A percentile compares a stretch with the other conserved stretches of the same genome.
These are phyloP conservation scores for Drosophila ficusphila DNA, from an alignment of 1,140 invertebrate species.

Conservation along the genomic window DNA sequence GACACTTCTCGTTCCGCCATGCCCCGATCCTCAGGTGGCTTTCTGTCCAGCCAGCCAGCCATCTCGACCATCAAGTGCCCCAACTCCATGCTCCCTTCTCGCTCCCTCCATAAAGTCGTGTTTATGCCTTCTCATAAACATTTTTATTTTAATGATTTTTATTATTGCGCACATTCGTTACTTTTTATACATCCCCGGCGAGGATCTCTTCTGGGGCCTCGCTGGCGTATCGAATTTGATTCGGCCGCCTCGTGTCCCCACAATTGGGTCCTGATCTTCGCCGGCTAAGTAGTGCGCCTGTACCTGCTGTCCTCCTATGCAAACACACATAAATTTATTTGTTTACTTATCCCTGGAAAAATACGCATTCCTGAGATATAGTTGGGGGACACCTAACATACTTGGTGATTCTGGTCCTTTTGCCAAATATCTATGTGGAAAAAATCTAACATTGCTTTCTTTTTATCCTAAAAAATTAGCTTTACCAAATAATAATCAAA, in stretches of 20 bases:
- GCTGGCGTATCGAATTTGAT: constrained; percentile 30
- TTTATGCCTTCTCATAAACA: constrained; percentile 83
- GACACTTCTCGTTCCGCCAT: constrained; percentile 37
- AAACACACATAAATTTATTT: constrained; percentile 35
- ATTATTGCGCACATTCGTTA: constrained; percentile 83
- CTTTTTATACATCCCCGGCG: constrained; percentile 70
- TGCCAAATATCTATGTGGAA: neutral
- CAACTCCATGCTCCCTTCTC: constrained; percentile 19
- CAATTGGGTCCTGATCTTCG: constrained; percentile 46
- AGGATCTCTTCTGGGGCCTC: constrained; percentile 45
- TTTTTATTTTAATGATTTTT: constrained; percentile 83
- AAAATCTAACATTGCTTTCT: neutral
- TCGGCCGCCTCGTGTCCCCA: constrained; percentile 38
- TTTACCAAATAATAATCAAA: too few relatives aligned
- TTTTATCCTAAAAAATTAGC: too few relatives aligned
- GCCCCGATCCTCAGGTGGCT: constrained; percentile 10
- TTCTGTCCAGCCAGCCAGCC: constrained; percentile 19
- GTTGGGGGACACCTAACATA: too few relatives aligned
- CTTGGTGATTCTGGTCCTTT: neutral
- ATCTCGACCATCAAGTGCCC: constrained; percentile 63
- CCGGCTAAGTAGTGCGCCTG: constrained; percentile 41
- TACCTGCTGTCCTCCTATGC: constrained; percentile 13
- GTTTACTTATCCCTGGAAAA: constrained; percentile 31
- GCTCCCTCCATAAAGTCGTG: constrained; percentile 61
- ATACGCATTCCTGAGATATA: neutral